Evolutionary conservation across 2,888 invertebrate species (phyloP).

Genomic region (Melieria crassipennis): DNA sequence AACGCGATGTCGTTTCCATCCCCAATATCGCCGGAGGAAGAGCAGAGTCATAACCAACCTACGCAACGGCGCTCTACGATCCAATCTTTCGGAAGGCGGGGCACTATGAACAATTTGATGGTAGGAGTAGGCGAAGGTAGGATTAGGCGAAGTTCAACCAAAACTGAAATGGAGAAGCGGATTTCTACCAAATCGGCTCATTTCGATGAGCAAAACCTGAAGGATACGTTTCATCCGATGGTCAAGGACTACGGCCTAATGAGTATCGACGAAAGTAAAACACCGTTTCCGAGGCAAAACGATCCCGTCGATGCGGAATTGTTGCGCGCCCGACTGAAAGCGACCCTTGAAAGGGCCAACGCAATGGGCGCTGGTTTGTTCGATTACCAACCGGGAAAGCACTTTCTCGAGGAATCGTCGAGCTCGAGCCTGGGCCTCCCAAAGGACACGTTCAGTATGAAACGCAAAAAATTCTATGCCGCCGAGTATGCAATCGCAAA

Average conservation of each 20-base stretch:
- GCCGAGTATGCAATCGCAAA: conserved; percentile 29
- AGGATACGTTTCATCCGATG: conserved; percentile 37
- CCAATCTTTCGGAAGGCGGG: too few relatives aligned
- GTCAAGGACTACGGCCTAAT: conserved; percentile 44
- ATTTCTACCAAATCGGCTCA: conserved; percentile 25
- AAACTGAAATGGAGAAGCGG: too few relatives aligned
- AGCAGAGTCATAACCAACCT: too few relatives aligned
- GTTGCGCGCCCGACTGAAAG: conserved; percentile 26
- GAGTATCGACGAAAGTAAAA: conserved; percentile 39
- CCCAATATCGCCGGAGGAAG: too few relatives aligned
- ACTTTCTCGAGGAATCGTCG: neutral
- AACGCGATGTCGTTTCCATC: too few relatives aligned
- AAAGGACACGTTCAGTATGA: conserved; percentile 24
- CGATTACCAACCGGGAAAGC: neutral
- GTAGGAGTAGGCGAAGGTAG: too few relatives aligned
- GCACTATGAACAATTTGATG: too few relatives aligned
- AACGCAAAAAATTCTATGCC: conserved; percentile 26
- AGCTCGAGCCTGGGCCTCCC: neutral
- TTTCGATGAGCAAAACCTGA: conserved; percentile 44
- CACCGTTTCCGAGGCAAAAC: conserved; percentile 40
- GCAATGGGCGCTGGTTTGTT: too few relatives aligned
- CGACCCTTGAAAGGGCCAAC: neutral
- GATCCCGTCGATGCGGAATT: conserved; percentile 33
- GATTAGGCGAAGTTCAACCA: too few relatives aligned
- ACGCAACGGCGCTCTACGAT: too few relatives aligned